Conservation (phyloP, 2,113 vertebrate species). For the Hyaena hyaena region DNA sequence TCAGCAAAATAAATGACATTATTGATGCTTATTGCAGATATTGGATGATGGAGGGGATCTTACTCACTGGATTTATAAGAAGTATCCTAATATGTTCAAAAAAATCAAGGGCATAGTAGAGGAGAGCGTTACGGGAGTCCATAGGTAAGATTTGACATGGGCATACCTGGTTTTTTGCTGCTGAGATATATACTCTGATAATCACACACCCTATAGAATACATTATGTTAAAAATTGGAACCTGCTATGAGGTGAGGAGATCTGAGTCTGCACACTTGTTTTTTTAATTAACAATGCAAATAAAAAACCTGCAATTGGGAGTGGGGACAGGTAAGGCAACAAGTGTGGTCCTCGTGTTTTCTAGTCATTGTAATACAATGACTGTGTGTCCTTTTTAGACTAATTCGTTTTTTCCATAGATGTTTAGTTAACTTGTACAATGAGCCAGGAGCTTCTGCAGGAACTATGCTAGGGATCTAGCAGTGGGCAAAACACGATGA, state of each 20-base stretch:
- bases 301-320: constrained; percentile 25
- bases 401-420: neutral
- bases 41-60: constrained; percentile 98
- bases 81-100: constrained; percentile 99
- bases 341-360: neutral
- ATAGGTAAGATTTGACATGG: constrained; percentile 89
- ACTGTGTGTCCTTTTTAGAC: neutral
- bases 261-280: neutral
- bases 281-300: constrained; percentile 29
- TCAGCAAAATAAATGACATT: neutral
- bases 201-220: neutral
- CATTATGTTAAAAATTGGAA: neutral
- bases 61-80: constrained; percentile 99
- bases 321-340: neutral
- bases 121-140: constrained; percentile 98
- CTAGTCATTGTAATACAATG: neutral
- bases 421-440: neutral
- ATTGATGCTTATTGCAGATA: constrained; percentile 87
- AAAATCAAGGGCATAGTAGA: constrained; percentile 99
- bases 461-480: neutral
- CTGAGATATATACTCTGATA: neutral
- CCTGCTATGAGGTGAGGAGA: neutral
- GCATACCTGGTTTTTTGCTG: neutral
- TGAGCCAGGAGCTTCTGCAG: neutral
- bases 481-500: neutral